These are phyloP conservation scores for Yponomeuta evonymella DNA, from an alignment of 2,888 invertebrate genomes.

Conservation along the genomic window DNA sequence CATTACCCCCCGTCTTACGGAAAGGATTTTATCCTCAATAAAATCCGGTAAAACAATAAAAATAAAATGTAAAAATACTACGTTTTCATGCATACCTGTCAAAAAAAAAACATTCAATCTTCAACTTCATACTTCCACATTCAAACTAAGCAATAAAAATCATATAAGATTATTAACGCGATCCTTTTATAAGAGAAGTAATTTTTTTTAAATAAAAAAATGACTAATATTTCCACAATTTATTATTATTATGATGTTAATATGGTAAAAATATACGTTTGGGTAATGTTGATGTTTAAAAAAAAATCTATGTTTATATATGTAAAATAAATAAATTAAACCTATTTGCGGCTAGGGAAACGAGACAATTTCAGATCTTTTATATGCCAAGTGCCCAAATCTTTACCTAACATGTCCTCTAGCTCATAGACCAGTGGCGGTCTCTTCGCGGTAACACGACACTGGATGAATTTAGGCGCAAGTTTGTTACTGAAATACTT, in stretches of 20 bases:
- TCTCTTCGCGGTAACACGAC: too few relatives aligned
- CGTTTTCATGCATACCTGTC: not conserved
- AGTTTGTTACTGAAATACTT: constrained; percentile 19
- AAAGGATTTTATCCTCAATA: not conserved
- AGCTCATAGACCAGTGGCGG: too few relatives aligned
- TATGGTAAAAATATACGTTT: too few relatives aligned
- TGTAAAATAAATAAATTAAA: too few relatives aligned
- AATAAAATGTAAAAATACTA: constrained; percentile 3
- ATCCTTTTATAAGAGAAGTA: not conserved
- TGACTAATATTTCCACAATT: constrained; percentile 2
- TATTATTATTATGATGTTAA: too few relatives aligned
- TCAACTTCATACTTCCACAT: constrained; percentile 4
- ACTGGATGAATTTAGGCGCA: not conserved
- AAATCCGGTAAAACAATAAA: not conserved
- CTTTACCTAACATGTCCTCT: too few relatives aligned
- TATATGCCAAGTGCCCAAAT: too few relatives aligned
- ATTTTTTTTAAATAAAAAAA: not conserved
- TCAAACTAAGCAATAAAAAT: not conserved
- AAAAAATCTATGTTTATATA: too few relatives aligned
- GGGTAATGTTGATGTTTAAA: not conserved
- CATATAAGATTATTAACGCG: too few relatives aligned
- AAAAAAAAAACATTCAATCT: not conserved
- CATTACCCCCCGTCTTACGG: too few relatives aligned
- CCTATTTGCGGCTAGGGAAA: too few relatives aligned
- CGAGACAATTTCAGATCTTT: too few relatives aligned